Conservation (phyloP, 2,888 invertebrate genomes). For the Tridacna gigas region DNA sequence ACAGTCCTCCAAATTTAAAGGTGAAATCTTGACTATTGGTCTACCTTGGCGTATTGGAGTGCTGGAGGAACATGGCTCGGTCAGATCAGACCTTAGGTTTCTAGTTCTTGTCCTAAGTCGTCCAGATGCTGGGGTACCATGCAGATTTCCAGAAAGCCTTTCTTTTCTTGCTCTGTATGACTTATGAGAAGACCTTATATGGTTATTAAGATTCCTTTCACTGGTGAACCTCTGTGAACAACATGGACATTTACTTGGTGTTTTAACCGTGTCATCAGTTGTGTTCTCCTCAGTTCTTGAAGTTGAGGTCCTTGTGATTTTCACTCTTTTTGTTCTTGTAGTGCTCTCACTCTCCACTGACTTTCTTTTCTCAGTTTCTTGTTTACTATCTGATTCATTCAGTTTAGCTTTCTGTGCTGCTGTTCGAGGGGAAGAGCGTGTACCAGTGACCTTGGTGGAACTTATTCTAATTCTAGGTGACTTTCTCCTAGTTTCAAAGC, state of each 20-base stretch:
- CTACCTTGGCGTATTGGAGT: constrained; percentile 8
- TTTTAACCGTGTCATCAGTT: background rate
- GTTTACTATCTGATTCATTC: constrained; percentile 14
- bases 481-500: background rate
- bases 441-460: background rate
- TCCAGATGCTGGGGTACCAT: constrained; percentile 12
- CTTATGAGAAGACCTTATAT: constrained; percentile 43
- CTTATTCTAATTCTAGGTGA: background rate
- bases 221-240: constrained; percentile 41
- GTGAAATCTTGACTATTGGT: constrained; percentile 46
- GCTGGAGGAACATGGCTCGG: constrained; percentile 22
- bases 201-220: constrained; percentile 36
- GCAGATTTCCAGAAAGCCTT: constrained; percentile 1
- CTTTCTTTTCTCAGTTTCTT: constrained; percentile 23
- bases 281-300: background rate
- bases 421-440: background rate
- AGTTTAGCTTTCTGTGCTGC: constrained; percentile 1
- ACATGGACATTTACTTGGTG: constrained; percentile 26
- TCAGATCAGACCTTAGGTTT: constrained; percentile 19
- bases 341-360: background rate
- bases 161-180: constrained; percentile 4
- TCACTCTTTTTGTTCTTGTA: background rate
- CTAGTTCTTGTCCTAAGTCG: constrained; percentile 26
- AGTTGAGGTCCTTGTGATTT: background rate
- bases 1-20: constrained; percentile 35